Percentiles rank a stretch among this genome's conserved stretches.
phyloP scores from a whole-genome alignment of 2,888 invertebrate species.

The Molorchus minor region DNA sequence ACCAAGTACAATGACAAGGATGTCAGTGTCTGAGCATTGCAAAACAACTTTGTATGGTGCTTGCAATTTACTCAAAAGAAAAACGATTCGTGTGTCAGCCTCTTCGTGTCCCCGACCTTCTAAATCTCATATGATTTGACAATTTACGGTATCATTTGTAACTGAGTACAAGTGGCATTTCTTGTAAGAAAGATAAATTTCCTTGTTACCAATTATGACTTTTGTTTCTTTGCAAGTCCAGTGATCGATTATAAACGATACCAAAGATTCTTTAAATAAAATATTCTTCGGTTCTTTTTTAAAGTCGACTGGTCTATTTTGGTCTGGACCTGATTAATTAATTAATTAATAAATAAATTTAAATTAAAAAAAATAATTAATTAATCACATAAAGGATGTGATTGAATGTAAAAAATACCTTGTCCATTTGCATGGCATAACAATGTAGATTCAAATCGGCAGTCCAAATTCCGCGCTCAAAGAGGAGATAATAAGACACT shows the following conservation, averaged over 20 bases:
- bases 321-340: slow-evolving; percentile 1
- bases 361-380: too few species aligned
- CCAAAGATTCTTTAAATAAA: slow-evolving; percentile 9
- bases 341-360: too few species aligned
- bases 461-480: too few species aligned
- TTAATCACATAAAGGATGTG: too few species aligned
- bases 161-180: slow-evolving; percentile 15
- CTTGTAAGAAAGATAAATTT: slow-evolving; percentile 14
- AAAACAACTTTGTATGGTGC: slow-evolving; percentile 27
- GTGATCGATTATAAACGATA: slow-evolving; percentile 12
- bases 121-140: slow-evolving; percentile 5
- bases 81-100: slow-evolving; percentile 28
- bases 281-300: slow-evolving; percentile 17
- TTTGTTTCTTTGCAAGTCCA: slow-evolving; percentile 15
- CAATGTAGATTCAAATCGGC: too few species aligned
- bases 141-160: not conserved
- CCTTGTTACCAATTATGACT: too few species aligned
- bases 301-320: slow-evolving; percentile 19
- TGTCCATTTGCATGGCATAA: too few species aligned
- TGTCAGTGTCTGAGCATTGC: slow-evolving; percentile 38
- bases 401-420: too few species aligned
- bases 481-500: too few species aligned
- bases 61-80: slow-evolving; percentile 16
- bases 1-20: slow-evolving; percentile 33
- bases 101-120: slow-evolving; percentile 29